Evolutionary conservation across 2,888 invertebrate genomes (phyloP), one percentile per base, ranked within the genome.

Genomic region (Leptinotarsa rubiginosa): DNA sequence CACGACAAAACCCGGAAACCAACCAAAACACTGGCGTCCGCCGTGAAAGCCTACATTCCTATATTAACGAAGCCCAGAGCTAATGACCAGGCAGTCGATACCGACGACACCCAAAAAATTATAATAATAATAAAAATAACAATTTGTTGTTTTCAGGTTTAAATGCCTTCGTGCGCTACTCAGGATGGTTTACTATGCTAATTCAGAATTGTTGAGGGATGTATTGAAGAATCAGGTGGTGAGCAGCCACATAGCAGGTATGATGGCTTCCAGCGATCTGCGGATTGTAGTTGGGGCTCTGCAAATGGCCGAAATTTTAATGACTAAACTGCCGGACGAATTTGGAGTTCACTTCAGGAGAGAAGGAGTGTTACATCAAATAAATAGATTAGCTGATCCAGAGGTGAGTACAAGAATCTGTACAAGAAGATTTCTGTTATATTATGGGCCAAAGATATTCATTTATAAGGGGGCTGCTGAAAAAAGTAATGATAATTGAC

Each of bases 361-460:
- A 78, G 99, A 99, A 90, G 99, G 99, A 85, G 98, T 98, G n/a
- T 92, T 97, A 89, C 96, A 98, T 89, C 97, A 98, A 89, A 90
- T 91, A 41, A 90, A 89, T 22, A 92, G 93, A 82, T 87, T 95
- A 77, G 92, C 93, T 59, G 93, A 94, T 88, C 93, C 93, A 13
- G 92, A 92, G 82, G 89, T 91, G 66, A 74, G 72, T 72, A 16
- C 31, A 31, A 16, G 16, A 59, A 5, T 31, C 25, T 52, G 12
- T 5, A 50, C n/a, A 4, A 16, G 4, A 15, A 5, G 4, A 50
- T 15, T 16, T n/a, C 16, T n/a, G 50, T 50, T 15, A 15, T n/a
- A 15, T 31, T 31, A 31, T 31, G 31, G 7, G 1, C 7, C 31
- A 31, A 31, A 7, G 7, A 31, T 31, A 31, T 31, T 31, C 7